phyloP scores from a whole-genome alignment of 2,888 invertebrate species.

The Agrochola circellaris region DNA sequence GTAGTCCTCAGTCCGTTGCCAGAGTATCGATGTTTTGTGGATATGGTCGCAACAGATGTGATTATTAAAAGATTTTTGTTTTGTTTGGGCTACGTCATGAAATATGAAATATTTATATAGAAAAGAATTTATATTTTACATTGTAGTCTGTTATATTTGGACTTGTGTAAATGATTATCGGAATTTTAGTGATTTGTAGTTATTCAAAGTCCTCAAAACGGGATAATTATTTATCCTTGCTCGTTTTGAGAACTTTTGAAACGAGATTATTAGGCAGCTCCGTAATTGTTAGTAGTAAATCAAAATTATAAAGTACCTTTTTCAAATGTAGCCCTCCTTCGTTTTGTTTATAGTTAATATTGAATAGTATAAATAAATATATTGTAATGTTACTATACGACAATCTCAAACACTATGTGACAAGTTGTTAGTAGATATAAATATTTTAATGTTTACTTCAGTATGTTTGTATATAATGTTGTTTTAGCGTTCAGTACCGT shows the following conservation, averaged over 20 bases:
- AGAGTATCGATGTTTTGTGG: constrained; percentile 50
- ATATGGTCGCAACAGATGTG: constrained; percentile 60
- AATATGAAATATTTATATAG: constrained; percentile 14
- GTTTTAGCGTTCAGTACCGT: constrained; percentile 67
- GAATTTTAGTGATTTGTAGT: constrained; percentile 27
- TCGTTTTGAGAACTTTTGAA: constrained; percentile 9
- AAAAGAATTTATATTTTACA: constrained; percentile 1
- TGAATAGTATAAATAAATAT: constrained; percentile 39
- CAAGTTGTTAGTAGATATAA: constrained; percentile 61
- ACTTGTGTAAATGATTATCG: constrained; percentile 11
- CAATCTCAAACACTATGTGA: constrained; percentile 62
- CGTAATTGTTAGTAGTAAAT: constrained; percentile 17
- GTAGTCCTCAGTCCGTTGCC: constrained; percentile 78
- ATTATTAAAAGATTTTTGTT: constrained; percentile 21
- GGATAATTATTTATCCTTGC: neutral
- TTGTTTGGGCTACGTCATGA: constrained; percentile 17
- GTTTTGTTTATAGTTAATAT: constrained; percentile 22
- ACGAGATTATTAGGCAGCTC: constrained; percentile 1
- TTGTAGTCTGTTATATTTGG: constrained; percentile 13
- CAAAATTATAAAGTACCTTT: constrained; percentile 47
- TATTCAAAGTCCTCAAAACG: constrained; percentile 6
- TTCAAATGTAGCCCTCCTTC: constrained; percentile 43
- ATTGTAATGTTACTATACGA: constrained; percentile 45
- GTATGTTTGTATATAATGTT: constrained; percentile 71
- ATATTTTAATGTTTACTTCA: constrained; percentile 55